Evolutionary conservation across 2,113 vertebrate species (phyloP).

Genomic region (Cinclus cinclus): DNA sequence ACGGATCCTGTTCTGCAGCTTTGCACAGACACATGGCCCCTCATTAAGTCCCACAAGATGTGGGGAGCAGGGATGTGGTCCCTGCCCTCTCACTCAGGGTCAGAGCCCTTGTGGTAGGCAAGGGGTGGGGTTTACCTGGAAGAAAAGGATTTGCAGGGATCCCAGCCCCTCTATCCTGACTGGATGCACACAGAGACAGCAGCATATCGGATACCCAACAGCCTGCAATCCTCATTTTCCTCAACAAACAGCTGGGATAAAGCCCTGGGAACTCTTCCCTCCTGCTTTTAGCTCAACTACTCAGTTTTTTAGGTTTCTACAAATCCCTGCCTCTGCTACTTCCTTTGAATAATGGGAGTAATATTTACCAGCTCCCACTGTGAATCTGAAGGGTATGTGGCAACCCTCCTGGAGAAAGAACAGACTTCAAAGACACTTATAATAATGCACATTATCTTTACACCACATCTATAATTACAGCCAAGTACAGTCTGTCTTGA

Average conservation of each 20-base stretch:
- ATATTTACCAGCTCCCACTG: background rate
- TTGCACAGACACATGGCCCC: accelerated
- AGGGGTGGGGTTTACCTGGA: background rate
- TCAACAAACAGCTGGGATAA: accelerated
- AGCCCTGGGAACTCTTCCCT: background rate
- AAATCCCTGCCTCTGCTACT: background rate
- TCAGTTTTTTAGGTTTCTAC: background rate
- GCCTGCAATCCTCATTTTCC: accelerated
- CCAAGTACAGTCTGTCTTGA: background rate
- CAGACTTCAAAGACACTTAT: constrained; percentile 25
- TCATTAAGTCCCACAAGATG: background rate
- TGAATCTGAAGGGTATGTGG: background rate
- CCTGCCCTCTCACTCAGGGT: accelerated
- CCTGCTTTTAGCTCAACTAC: background rate
- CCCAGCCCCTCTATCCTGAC: accelerated
- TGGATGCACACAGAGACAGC: accelerated
- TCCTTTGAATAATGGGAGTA: background rate
- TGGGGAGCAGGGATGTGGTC: background rate
- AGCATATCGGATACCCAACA: accelerated
- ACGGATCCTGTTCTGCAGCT: accelerated
- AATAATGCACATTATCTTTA: constrained; percentile 35
- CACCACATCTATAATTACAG: constrained; percentile 31
- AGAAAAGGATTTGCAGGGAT: background rate
- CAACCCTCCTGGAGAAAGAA: constrained; percentile 22
- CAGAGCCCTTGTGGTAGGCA: background rate